Conservation (phyloP, 2,888 invertebrate species). For the Lithosia quadra region DNA sequence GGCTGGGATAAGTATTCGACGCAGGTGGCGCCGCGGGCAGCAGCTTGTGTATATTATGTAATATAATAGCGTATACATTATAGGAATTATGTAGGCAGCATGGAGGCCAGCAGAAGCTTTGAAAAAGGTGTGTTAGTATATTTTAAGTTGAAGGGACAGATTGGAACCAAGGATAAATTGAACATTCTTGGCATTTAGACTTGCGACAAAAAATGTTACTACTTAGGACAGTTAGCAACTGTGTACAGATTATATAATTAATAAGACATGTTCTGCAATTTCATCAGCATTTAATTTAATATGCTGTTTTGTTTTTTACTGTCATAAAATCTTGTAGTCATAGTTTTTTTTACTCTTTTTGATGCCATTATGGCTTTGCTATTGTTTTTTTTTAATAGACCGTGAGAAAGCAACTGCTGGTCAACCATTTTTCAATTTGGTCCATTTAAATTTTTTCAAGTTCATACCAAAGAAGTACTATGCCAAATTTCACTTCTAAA, state of each 20-base stretch:
- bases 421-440: no score
- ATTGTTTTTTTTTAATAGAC: no score
- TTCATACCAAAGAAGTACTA: no score
- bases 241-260: slow-evolving; percentile 1
- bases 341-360: neutral
- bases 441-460: no score
- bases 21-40: neutral
- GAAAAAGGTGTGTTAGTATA: neutral
- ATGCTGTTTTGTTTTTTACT: neutral
- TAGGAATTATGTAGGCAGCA: neutral
- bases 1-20: neutral
- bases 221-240: neutral
- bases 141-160: neutral
- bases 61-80: no score
- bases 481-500: no score
- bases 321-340: neutral
- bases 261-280: neutral
- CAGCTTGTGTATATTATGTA: neutral
- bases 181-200: neutral
- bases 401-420: no score
- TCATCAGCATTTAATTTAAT: neutral
- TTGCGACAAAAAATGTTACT: neutral
- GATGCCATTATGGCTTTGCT: no score
- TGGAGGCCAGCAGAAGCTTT: neutral
- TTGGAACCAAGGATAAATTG: slow-evolving; percentile 2